Evolutionary conservation across 2,113 vertebrate species (phyloP).

Genomic region (Ailuropoda melanoleuca): DNA sequence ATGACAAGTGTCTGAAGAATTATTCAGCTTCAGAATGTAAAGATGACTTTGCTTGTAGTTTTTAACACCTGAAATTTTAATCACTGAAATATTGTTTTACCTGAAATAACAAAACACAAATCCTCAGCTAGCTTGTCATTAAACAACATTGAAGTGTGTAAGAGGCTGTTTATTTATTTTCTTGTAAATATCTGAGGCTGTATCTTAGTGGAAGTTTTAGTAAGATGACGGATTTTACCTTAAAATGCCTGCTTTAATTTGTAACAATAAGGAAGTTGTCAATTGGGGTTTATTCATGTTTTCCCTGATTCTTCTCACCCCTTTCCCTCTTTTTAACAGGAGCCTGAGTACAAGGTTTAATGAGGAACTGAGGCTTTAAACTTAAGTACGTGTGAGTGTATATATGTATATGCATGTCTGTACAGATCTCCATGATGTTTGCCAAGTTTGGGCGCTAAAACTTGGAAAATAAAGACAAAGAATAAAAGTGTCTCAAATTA

Average conservation of each 20-base stretch:
- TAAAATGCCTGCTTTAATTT: background rate
- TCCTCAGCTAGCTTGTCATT: background rate
- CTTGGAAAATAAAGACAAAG: conserved; percentile 63
- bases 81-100: conserved; percentile 47
- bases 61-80: conserved; percentile 56
- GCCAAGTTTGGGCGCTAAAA: conserved; percentile 42
- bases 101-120: background rate
- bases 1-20: background rate
- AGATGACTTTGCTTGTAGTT: background rate
- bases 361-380: conserved; percentile 49
- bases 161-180: conserved; percentile 25
- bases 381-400: conserved; percentile 25
- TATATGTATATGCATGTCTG: conserved; percentile 65
- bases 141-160: background rate
- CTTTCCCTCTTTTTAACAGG: conserved; percentile 59
- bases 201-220: conserved; percentile 47
- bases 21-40: background rate
- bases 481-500: conserved; percentile 60
- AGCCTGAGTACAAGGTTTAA: conserved; percentile 44
- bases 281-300: conserved; percentile 27
- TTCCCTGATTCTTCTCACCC: conserved; percentile 23
- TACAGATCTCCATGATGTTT: conserved; percentile 60
- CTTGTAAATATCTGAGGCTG: conserved; percentile 36
- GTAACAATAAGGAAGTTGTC: background rate
- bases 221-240: conserved; percentile 31